Conservation (phyloP, 2,113 vertebrate species). For the Lota lota region DNA sequence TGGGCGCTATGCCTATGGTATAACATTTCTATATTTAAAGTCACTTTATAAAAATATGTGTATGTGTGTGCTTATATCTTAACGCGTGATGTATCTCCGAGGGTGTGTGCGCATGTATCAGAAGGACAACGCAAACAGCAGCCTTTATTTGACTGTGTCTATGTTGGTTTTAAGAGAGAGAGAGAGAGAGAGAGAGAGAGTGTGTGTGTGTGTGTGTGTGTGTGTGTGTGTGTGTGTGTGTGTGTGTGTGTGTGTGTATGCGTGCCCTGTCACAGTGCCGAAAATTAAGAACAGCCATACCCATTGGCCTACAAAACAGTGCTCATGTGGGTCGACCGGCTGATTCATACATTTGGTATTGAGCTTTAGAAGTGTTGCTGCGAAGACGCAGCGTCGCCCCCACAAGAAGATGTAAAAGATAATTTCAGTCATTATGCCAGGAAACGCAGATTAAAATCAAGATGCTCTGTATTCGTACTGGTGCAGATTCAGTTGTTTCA, state of each 20-base stretch:
- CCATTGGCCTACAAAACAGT: too few relatives aligned
- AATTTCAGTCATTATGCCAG: neutral
- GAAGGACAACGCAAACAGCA: too few relatives aligned
- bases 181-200: constrained; percentile 1
- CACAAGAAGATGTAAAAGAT: constrained; percentile 41
- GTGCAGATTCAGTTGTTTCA: too few relatives aligned
- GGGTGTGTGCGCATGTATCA: too few relatives aligned
- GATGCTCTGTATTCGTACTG: neutral
- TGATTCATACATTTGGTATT: constrained; percentile 39
- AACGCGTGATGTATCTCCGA: too few relatives aligned
- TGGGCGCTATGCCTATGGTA: neutral
- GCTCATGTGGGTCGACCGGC: constrained; percentile 26
- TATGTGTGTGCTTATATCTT: neutral
- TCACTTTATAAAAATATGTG: too few relatives aligned
- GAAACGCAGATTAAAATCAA: neutral
- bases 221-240: constrained; percentile 12
- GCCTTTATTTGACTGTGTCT: too few relatives aligned
- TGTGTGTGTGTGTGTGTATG: constrained; percentile 14
- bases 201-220: neutral
- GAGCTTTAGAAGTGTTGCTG: too few relatives aligned
- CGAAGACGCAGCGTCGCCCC: too few relatives aligned
- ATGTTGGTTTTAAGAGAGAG: too few relatives aligned
- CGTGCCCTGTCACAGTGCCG: neutral
- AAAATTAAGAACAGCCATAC: neutral
- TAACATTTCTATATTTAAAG: too few relatives aligned